Conservation (phyloP, 1,140 invertebrate species). For the Chymomyza costata region DNA sequence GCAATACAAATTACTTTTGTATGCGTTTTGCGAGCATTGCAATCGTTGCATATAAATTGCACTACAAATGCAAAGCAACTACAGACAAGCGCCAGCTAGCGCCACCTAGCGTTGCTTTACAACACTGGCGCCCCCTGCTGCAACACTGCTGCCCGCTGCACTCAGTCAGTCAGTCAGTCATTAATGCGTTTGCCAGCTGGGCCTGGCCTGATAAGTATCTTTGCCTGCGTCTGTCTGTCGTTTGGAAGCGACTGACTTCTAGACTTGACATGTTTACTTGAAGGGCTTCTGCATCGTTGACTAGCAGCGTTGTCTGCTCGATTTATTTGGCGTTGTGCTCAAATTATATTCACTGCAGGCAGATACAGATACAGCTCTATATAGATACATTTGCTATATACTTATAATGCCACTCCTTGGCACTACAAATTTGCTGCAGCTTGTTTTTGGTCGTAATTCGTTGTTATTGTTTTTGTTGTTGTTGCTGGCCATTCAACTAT, state of each 20-base stretch:
- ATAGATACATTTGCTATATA: background rate
- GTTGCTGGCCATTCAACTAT: no score
- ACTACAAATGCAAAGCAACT: conserved; percentile 67
- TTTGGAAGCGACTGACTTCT: conserved; percentile 10
- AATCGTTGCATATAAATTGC: conserved; percentile 71
- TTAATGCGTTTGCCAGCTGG: no score
- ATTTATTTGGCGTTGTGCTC: conserved; percentile 58
- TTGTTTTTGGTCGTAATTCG: no score
- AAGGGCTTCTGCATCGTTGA: no score
- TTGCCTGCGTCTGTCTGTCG: conserved; percentile 55
- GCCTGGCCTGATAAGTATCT: conserved; percentile 68
- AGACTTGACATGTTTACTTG: conserved; percentile 35
- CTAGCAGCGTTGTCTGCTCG: conserved; percentile 29
- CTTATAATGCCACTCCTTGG: no score
- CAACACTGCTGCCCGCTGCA: background rate
- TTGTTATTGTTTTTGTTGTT: no score
- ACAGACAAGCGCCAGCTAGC: conserved; percentile 37
- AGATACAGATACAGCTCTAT: conserved; percentile 2
- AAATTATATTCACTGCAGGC: conserved; percentile 32
- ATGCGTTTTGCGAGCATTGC: conserved; percentile 69
- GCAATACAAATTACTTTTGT: conserved; percentile 67
- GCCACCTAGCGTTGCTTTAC: no score
- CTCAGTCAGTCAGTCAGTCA: conserved; percentile 39
- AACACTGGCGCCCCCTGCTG: background rate
- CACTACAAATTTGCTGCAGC: no score